Evolutionary conservation across 2,888 invertebrate species (phyloP).

Genomic region (Hirudinaria manillensis): DNA sequence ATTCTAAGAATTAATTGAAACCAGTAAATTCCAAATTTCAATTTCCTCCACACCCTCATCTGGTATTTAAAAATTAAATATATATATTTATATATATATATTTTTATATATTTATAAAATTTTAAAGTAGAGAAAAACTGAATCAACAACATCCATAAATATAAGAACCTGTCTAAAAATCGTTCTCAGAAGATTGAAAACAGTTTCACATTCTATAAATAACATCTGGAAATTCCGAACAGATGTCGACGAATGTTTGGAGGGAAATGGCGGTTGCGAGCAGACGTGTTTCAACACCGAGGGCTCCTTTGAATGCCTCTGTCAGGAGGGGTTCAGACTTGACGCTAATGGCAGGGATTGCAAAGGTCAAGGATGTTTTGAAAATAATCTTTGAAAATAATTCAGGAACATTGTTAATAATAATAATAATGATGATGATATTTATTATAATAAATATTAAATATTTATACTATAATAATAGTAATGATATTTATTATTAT

Average conservation of each 20-base stretch:
- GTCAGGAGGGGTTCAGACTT: slow-evolving; percentile 54
- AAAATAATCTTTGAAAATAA: slow-evolving; percentile 9
- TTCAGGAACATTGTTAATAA: slow-evolving; percentile 19
- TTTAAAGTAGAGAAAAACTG: too few species aligned
- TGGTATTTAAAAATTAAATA: too few species aligned
- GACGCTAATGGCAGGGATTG: slow-evolving; percentile 45
- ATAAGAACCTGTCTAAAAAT: too few species aligned
- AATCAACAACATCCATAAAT: too few species aligned
- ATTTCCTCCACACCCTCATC: too few species aligned
- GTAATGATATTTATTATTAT: too few species aligned
- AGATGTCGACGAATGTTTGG: slow-evolving; percentile 75
- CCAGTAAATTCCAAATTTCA: too few species aligned
- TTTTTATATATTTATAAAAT: too few species aligned
- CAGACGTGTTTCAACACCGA: slow-evolving; percentile 62
- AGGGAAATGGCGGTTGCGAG: slow-evolving; percentile 65
- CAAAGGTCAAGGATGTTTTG: slow-evolving; percentile 8
- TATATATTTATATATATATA: too few species aligned
- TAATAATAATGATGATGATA: neutral
- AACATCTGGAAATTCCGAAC: neutral
- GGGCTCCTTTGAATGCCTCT: slow-evolving; percentile 67
- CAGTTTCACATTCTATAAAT: too few species aligned
- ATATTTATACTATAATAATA: neutral
- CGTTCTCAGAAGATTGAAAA: too few species aligned
- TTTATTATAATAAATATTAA: neutral
- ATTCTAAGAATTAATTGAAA: too few species aligned